These are phyloP conservation scores for Apotomis capreana DNA, from an alignment of 2,888 invertebrate species.

Conservation along the genomic window DNA sequence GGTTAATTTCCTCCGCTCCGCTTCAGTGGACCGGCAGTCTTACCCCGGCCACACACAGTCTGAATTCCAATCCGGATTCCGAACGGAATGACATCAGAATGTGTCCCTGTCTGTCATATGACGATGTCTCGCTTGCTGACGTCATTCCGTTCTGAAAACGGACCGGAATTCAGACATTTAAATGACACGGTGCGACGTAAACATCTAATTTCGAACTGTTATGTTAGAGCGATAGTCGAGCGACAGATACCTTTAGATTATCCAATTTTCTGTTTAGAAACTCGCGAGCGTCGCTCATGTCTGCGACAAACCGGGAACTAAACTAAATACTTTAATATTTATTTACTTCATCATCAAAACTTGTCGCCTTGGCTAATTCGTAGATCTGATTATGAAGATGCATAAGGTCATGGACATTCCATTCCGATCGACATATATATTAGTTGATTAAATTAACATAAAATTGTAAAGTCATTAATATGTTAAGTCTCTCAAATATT, in stretches of 20 bases:
- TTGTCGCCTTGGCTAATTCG: slow-evolving; percentile 8
- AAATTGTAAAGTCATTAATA: slow-evolving; percentile 6
- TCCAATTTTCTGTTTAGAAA: slow-evolving; percentile 11
- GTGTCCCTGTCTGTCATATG: too few relatives aligned
- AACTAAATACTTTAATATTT: neutral
- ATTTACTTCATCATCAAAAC: neutral
- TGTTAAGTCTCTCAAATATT: neutral
- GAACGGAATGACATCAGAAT: too few relatives aligned
- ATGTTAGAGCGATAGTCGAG: slow-evolving; percentile 15
- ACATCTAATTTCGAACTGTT: too few relatives aligned
- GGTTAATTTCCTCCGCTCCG: too few relatives aligned
- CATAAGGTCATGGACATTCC: slow-evolving; percentile 16
- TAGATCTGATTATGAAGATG: slow-evolving; percentile 5
- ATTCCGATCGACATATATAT: slow-evolving; percentile 1
- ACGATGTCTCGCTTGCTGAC: too few relatives aligned
- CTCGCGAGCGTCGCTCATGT: slow-evolving; percentile 25
- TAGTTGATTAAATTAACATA: slow-evolving; percentile 25
- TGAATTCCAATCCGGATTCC: too few relatives aligned
- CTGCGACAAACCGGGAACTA: slow-evolving; percentile 16
- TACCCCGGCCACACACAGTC: too few relatives aligned
- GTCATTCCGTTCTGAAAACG: too few relatives aligned
- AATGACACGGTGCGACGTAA: too few relatives aligned
- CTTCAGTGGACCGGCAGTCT: too few relatives aligned
- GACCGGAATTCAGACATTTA: too few relatives aligned
- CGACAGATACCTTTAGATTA: slow-evolving; percentile 14